Percentiles rank a stretch among this genome's conserved stretches.
Conservation (phyloP, 1,140 invertebrate genomes). For the Reticulitermes speratus region DNA sequence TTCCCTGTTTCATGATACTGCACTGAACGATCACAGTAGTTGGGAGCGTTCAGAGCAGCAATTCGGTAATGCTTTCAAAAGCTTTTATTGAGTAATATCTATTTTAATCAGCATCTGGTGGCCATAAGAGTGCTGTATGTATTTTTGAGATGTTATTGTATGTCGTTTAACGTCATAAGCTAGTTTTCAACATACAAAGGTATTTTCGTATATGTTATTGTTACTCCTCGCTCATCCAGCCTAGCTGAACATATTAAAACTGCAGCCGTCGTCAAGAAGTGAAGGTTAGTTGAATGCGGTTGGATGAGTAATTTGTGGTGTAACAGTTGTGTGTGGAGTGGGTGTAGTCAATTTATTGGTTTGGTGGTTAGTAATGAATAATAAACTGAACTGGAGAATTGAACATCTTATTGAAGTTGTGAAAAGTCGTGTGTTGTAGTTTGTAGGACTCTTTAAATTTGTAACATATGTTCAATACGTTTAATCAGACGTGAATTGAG, state of each 20-base stretch:
- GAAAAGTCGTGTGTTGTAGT: not conserved
- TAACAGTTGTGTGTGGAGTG: not conserved
- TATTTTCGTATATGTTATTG: not conserved
- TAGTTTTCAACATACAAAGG: not conserved
- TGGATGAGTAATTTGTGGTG: not conserved
- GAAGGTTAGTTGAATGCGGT: conserved; percentile 1
- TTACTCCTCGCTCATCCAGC: not conserved
- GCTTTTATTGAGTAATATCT: too few relatives aligned
- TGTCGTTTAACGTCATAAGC: not conserved
- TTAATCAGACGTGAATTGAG: conserved; percentile 9
- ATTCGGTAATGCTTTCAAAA: not conserved
- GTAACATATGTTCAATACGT: not conserved
- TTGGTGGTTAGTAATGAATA: not conserved
- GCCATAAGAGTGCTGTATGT: too few relatives aligned
- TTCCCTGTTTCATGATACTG: too few relatives aligned
- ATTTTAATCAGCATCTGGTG: too few relatives aligned
- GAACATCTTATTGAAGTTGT: not conserved
- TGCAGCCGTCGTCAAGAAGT: not conserved
- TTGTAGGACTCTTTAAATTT: not conserved
- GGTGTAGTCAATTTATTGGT: not conserved
- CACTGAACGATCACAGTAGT: not conserved
- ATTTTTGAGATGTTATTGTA: too few relatives aligned
- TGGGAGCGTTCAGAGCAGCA: not conserved
- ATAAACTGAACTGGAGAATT: not conserved
- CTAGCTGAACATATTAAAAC: not conserved